Evolutionary conservation across 2,797 vertebrate genomes (phyloP).

Genomic region (Enteromius afrohamiltoni): DNA sequence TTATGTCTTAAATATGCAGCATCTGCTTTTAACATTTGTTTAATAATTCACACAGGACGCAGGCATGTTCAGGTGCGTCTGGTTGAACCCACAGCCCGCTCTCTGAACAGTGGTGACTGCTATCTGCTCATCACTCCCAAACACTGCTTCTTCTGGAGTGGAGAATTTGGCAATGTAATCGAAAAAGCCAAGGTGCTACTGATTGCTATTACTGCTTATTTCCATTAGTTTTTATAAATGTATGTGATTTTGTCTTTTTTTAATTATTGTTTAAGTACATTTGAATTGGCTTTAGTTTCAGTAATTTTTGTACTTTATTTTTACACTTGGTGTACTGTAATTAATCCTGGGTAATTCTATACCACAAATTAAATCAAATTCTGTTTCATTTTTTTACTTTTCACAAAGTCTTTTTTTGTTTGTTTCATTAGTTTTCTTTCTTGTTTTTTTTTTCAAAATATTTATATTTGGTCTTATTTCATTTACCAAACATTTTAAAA

Average conservation of each 20-base stretch:
- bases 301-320: not conserved
- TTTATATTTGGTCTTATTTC: not conserved
- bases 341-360: not conserved
- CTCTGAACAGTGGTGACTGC: slow-evolving; percentile 84
- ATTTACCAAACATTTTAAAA: not conserved
- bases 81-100: slow-evolving; percentile 76
- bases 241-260: not conserved
- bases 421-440: too few species aligned
- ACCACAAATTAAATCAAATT: not conserved
- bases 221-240: not conserved
- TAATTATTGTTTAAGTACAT: not conserved
- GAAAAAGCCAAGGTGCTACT: slow-evolving; percentile 84
- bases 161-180: slow-evolving; percentile 84
- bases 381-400: not conserved
- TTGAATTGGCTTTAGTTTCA: not conserved
- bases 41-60: slow-evolving; percentile 70
- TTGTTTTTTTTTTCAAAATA: not conserved
- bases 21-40: slow-evolving; percentile 27
- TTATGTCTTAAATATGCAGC: not conserved
- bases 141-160: slow-evolving; percentile 83
- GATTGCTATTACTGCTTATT: not conserved
- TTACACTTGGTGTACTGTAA: not conserved
- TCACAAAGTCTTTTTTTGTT: not conserved
- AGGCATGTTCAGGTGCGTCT: slow-evolving; percentile 82
- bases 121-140: slow-evolving; percentile 82